These are phyloP conservation scores for Physocephala rufipes DNA, from an alignment of 2,888 invertebrate species.

Conservation along the genomic window DNA sequence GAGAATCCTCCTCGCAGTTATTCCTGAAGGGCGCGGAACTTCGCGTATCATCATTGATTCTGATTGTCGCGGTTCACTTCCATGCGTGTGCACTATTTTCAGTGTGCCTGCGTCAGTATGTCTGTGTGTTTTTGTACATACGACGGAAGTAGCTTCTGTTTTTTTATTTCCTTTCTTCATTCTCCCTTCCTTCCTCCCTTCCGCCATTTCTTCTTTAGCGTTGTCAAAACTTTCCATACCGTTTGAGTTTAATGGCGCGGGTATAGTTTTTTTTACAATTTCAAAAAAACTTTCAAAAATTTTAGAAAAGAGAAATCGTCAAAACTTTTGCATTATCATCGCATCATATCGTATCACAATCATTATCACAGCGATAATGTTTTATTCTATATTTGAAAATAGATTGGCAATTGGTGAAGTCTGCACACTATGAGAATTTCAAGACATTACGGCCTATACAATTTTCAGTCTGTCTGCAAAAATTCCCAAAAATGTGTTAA, in stretches of 20 bases:
- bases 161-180: constrained; percentile 2
- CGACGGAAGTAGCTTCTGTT: constrained; percentile 29
- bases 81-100: not conserved
- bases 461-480: no score
- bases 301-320: constrained; percentile 35
- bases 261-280: constrained; percentile 30
- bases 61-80: not conserved
- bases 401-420: no score
- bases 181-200: no score
- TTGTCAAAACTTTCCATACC: constrained; percentile 27
- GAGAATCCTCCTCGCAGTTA: no score
- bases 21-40: no score
- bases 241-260: constrained; percentile 38
- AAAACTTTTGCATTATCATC: constrained; percentile 58
- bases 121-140: constrained; percentile 6
- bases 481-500: no score
- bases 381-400: constrained; percentile 34
- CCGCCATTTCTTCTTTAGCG: constrained; percentile 15
- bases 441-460: no score
- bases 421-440: no score
- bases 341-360: constrained; percentile 50
- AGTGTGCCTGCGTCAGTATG: not conserved
- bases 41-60: constrained; percentile 6
- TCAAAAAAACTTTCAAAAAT: not conserved
- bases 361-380: constrained; percentile 57